Evolutionary conservation across 2,888 invertebrate genomes (phyloP).

Genomic region (Crematogaster levior): DNA sequence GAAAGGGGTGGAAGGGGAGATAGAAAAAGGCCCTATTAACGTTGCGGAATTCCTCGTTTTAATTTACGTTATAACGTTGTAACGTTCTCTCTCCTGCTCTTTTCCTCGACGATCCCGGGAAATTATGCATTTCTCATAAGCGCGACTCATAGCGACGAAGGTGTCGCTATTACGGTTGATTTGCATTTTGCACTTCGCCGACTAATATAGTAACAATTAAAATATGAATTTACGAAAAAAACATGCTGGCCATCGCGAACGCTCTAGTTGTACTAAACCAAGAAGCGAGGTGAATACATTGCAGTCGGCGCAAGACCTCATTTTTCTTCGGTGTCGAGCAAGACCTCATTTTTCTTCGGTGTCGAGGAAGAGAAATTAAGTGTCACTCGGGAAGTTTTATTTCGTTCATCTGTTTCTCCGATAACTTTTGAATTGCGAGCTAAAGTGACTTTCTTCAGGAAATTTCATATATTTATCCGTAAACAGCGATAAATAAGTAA

Average conservation of each 20-base stretch:
- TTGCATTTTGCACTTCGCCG: not conserved
- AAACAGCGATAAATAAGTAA: conserved; percentile 57
- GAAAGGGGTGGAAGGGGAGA: conserved; percentile 20
- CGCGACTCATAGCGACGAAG: not conserved
- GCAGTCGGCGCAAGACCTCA: conserved; percentile 44
- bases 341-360: conserved; percentile 49
- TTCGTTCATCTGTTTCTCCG: conserved; percentile 53
- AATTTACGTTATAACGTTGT: conserved; percentile 43
- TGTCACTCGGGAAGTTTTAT: conserved; percentile 54
- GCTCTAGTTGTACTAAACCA: conserved; percentile 1
- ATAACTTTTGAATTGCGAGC: conserved; percentile 54
- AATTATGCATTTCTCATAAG: conserved; percentile 27
- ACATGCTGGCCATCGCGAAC: not conserved
- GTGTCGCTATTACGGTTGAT: conserved; percentile 11
- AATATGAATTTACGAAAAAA: conserved; percentile 24
- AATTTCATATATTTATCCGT: conserved; percentile 51
- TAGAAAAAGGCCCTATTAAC: conserved; percentile 35
- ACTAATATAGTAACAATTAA: conserved; percentile 42
- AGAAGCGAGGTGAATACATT: conserved; percentile 31
- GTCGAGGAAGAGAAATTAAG: conserved; percentile 54
- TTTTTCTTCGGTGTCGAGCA: conserved; percentile 48
- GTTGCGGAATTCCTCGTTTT: conserved; percentile 44
- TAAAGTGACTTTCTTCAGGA: conserved; percentile 47
- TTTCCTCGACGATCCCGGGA: not conserved
- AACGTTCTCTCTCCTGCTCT: not conserved